These are phyloP conservation scores for Marmota flaviventris DNA, from an alignment of 2,113 vertebrate species.

Conservation along the genomic window DNA sequence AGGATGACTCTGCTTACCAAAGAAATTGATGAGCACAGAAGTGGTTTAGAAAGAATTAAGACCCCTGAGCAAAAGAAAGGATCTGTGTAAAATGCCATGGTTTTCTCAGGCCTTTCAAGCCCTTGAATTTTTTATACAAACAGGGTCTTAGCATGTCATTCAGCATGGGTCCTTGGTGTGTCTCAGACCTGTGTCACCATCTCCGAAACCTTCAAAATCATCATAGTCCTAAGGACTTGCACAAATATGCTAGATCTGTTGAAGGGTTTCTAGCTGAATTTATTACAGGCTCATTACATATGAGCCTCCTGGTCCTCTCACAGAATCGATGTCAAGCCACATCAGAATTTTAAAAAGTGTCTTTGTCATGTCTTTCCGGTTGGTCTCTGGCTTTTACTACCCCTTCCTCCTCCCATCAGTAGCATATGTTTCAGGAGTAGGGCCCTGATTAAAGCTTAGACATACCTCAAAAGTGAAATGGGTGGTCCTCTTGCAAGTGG, in stretches of 20 bases:
- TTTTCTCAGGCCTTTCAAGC: neutral
- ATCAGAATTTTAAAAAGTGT: neutral
- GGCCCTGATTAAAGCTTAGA: neutral
- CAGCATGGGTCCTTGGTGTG: neutral
- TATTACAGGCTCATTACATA: neutral
- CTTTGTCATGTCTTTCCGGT: neutral
- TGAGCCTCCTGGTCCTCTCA: neutral
- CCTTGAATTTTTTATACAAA: neutral
- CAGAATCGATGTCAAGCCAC: neutral
- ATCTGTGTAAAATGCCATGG: neutral
- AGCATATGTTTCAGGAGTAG: neutral
- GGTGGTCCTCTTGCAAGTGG: neutral
- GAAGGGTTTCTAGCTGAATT: neutral
- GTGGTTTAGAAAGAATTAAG: neutral
- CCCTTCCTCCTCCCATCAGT: neutral
- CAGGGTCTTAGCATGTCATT: neutral
- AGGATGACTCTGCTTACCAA: neutral
- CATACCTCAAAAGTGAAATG: conserved; percentile 20
- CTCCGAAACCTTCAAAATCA: neutral
- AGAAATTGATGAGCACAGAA: neutral
- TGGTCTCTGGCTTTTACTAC: neutral
- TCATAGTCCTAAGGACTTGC: neutral
- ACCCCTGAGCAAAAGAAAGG: neutral
- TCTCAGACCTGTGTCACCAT: neutral
- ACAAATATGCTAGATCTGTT: neutral